These are phyloP conservation scores for Tribolium madens DNA, from an alignment of 1,140 invertebrate species.

Conservation along the genomic window DNA sequence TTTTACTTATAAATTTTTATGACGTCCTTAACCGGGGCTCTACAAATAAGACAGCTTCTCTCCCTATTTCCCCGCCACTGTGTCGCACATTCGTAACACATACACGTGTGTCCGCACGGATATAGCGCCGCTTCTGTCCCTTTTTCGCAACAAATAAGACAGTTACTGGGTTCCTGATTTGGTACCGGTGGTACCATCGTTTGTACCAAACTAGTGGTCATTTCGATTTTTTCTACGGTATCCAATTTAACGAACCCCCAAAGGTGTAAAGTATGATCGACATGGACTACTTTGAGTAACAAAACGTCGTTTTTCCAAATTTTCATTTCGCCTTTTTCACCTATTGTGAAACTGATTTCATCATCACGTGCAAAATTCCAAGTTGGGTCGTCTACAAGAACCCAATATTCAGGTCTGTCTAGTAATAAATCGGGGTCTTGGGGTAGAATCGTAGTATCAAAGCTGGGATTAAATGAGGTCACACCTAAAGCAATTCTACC, in stretches of 20 bases:
- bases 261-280: neutral
- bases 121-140: neutral
- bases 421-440: neutral
- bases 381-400: neutral
- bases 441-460: neutral
- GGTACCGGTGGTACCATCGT: neutral
- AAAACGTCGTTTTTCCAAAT: neutral
- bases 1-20: neutral
- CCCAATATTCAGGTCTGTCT: neutral
- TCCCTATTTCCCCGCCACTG: neutral
- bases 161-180: neutral
- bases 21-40: neutral
- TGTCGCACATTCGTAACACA: neutral
- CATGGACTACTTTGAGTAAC: neutral
- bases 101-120: neutral
- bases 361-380: neutral
- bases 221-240: neutral
- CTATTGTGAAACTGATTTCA: neutral
- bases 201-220: neutral
- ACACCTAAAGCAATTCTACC: neutral
- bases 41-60: neutral
- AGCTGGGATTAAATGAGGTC: neutral
- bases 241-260: neutral
- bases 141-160: neutral
- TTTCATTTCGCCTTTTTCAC: neutral